These are phyloP conservation scores for Lepidurus packardi DNA, from an alignment of 1,140 invertebrate species.

Conservation along the genomic window DNA sequence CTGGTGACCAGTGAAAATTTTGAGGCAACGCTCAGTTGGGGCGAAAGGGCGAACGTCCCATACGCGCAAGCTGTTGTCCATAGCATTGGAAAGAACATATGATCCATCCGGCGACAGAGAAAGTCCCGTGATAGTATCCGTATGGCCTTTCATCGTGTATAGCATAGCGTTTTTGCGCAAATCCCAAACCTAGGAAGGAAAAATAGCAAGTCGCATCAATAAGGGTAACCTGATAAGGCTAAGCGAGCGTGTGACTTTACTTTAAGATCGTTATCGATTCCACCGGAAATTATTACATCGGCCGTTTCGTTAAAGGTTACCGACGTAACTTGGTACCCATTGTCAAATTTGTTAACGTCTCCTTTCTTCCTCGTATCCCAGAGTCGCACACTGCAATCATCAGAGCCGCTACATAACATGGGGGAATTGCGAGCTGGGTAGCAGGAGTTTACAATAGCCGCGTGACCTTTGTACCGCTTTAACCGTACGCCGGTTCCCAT, in stretches of 20 bases:
- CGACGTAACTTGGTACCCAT: slow-evolving; percentile 76
- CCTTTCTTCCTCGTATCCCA: slow-evolving; percentile 78
- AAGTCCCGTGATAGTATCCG: slow-evolving; percentile 91
- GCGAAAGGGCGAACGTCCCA: slow-evolving; percentile 67
- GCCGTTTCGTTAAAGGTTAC: slow-evolving; percentile 94
- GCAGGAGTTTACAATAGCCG: slow-evolving; percentile 80
- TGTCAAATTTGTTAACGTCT: slow-evolving; percentile 70
- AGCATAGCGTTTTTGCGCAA: slow-evolving; percentile 81
- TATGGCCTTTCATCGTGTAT: slow-evolving; percentile 80
- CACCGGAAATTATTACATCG: slow-evolving; percentile 81
- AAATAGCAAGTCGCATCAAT: slow-evolving; percentile 10
- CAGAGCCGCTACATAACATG: slow-evolving; percentile 84
- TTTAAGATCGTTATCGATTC: slow-evolving; percentile 97
- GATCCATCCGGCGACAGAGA: slow-evolving; percentile 90
- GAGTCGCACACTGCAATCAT: slow-evolving; percentile 87
- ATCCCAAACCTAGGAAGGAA: slow-evolving; percentile 72
- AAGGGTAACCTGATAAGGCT: neutral
- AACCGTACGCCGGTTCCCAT: slow-evolving; percentile 76
- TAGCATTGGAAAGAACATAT: slow-evolving; percentile 87
- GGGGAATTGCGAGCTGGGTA: slow-evolving; percentile 76
- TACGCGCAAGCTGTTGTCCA: slow-evolving; percentile 83
- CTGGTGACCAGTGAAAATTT: slow-evolving; percentile 87
- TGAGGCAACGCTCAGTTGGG: slow-evolving; percentile 85
- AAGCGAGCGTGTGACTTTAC: slow-evolving; percentile 44
- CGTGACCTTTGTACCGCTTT: slow-evolving; percentile 86